These are phyloP conservation scores for Drosophila rufa DNA, from an alignment of 1,140 invertebrate species.

Conservation along the genomic window DNA sequence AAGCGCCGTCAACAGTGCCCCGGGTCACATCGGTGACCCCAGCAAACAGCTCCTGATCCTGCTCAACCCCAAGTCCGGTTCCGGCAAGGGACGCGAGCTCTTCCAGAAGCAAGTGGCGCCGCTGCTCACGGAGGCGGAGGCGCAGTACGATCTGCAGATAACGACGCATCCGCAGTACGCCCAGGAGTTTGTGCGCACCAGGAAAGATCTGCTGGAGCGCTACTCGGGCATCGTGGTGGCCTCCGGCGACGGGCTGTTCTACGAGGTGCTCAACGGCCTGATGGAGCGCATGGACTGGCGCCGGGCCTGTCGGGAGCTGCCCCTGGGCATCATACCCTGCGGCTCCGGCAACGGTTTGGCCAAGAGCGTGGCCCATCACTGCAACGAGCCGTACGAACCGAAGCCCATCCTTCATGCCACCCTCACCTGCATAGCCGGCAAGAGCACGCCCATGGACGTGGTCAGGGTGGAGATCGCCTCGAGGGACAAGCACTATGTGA, in stretches of 20 bases:
- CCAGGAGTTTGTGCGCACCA: slow-evolving; percentile 91
- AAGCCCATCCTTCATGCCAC: slow-evolving; percentile 92
- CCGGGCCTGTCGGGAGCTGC: slow-evolving; percentile 90
- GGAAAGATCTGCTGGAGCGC: slow-evolving; percentile 91
- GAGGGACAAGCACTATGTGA: slow-evolving; percentile 86
- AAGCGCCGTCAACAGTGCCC: not conserved
- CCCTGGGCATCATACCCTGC: slow-evolving; percentile 95
- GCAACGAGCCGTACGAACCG: slow-evolving; percentile 93
- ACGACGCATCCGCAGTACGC: slow-evolving; percentile 96
- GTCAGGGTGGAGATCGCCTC: slow-evolving; percentile 91
- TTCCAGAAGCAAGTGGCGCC: slow-evolving; percentile 94
- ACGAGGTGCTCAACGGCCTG: slow-evolving; percentile 96
- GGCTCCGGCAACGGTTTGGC: slow-evolving; percentile 98
- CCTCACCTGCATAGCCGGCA: slow-evolving; percentile 92
- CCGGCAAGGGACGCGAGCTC: slow-evolving; percentile 92
- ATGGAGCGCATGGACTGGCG: slow-evolving; percentile 95
- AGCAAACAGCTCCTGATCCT: slow-evolving; percentile 89
- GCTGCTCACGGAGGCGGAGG: slow-evolving; percentile 94
- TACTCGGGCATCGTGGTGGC: slow-evolving; percentile 91
- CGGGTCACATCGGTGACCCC: not conserved
- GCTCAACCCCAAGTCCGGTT: slow-evolving; percentile 97
- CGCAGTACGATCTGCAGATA: slow-evolving; percentile 93
- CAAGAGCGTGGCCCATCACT: slow-evolving; percentile 91
- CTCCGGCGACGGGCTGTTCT: slow-evolving; percentile 97
- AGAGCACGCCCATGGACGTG: slow-evolving; percentile 92